Evolutionary conservation across 2,888 invertebrate species (phyloP).

Genomic region (Arctia plantaginis): DNA sequence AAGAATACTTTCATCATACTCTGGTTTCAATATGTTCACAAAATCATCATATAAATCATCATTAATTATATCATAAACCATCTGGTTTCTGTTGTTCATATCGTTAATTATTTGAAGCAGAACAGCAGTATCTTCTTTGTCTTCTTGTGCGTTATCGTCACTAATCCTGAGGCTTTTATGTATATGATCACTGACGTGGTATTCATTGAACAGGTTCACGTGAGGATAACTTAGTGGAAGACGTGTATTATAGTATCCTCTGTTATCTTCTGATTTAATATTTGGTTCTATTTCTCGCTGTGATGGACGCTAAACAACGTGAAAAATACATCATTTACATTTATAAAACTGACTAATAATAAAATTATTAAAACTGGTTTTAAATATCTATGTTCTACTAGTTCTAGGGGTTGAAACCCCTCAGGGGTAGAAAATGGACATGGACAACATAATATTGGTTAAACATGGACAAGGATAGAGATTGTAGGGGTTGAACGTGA

Average conservation of each 20-base stretch:
- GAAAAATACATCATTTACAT: not conserved
- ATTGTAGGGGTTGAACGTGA: too few species aligned
- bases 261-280: not conserved
- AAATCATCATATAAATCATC: slow-evolving; percentile 4
- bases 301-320: not conserved
- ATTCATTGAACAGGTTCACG: not conserved
- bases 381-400: too few species aligned
- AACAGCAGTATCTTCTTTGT: not conserved
- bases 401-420: too few species aligned
- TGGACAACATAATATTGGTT: too few species aligned
- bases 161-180: not conserved
- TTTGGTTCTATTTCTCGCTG: not conserved
- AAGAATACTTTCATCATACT: not conserved
- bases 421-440: too few species aligned
- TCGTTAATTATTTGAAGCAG: not conserved
- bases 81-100: not conserved
- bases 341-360: not conserved
- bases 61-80: not conserved
- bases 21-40: slow-evolving; percentile 7
- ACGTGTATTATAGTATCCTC: not conserved
- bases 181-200: too few species aligned
- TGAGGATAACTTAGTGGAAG: not conserved
- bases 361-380: too few species aligned
- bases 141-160: not conserved
- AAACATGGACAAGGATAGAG: too few species aligned